These are phyloP conservation scores for Cryptotermes secundus DNA, from an alignment of 1,140 invertebrate genomes.

Conservation along the genomic window DNA sequence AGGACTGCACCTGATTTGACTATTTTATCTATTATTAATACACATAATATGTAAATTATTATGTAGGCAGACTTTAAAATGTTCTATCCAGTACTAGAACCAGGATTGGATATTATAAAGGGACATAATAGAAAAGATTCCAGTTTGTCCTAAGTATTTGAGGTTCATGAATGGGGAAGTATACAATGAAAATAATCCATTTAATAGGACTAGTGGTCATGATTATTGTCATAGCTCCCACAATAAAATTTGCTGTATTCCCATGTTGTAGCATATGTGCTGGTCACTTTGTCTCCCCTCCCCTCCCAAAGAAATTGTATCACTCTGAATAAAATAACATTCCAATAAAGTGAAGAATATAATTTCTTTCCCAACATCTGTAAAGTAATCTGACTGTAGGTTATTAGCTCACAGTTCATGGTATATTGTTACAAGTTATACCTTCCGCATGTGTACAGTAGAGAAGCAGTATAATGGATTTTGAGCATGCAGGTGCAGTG, in stretches of 20 bases:
- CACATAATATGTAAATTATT: not conserved
- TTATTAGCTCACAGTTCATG: no score
- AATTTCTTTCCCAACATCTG: not conserved
- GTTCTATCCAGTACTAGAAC: not conserved
- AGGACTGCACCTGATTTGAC: not conserved
- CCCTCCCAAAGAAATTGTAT: constrained; percentile 4
- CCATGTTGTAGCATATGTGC: constrained; percentile 24
- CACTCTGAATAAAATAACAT: constrained; percentile 29
- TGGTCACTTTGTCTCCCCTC: constrained; percentile 23
- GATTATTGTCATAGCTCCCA: not conserved
- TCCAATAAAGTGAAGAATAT: constrained; percentile 22
- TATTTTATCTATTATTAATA: not conserved
- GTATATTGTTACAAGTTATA: no score
- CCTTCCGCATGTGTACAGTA: no score
- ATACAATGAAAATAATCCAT: not conserved
- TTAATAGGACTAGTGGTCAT: not conserved
- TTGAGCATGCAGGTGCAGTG: no score
- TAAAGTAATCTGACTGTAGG: no score
- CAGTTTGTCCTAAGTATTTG: not conserved
- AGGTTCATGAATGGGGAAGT: constrained; percentile 6
- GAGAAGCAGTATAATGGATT: no score
- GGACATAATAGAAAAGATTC: not conserved
- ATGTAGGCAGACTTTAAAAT: not conserved
- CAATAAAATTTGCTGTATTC: not conserved
- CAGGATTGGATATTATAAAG: not conserved